Base-by-base conservation (phyloP, 2,797 vertebrate genomes). In the Threskiornis aethiopicus region DNA sequence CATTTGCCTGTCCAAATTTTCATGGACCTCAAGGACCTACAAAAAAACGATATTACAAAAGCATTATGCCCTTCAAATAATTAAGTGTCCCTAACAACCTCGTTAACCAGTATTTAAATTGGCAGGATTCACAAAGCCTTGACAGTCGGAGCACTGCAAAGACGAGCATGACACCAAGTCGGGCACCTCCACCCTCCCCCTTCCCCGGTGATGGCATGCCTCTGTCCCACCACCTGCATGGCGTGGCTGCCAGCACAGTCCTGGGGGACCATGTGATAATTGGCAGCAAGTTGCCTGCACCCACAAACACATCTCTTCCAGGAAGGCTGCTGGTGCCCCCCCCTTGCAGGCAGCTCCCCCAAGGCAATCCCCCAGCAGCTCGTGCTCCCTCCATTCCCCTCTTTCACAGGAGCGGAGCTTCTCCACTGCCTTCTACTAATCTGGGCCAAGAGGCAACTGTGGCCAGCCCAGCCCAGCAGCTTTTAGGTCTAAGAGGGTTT, bases 11-110 rank as follows among this genome's bases (percentile, higher is more conserved):
- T 99, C 99, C 98, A 99, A 91, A 97, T 99, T 99, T 98, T 99
- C 99, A 31, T 99, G 99, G 49, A 99, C 99, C 97, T 99, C 99
- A 94, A 99, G 98, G 89, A 99, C 99, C 99, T 99, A 97, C 42
- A 87, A 87, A 91, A 91, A 59, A 71, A 95, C 20, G 95, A 4
- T 4, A 93, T 85, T 44, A 84, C 31, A 86, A 87, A 95, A 90
- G 20, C 61, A 90, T 97, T 96, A 95, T 16, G 59, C 33, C 71
- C 54, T 54, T 93, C 55, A 70, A 78, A 84, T 33, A 81, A 42
- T 59, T 16, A 75, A 21, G 25, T 28, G 41, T 46, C 42, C 22
- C 51, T 62, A 58, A 44, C 25, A 70, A 64, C 7, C 29, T 70
- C 19, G 58, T 52, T 67, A 79, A 37, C 8, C 42, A 65, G 21